Base-by-base conservation (phyloP, 2,797 vertebrate species). In the Melanotaenia maccullochi region DNA sequence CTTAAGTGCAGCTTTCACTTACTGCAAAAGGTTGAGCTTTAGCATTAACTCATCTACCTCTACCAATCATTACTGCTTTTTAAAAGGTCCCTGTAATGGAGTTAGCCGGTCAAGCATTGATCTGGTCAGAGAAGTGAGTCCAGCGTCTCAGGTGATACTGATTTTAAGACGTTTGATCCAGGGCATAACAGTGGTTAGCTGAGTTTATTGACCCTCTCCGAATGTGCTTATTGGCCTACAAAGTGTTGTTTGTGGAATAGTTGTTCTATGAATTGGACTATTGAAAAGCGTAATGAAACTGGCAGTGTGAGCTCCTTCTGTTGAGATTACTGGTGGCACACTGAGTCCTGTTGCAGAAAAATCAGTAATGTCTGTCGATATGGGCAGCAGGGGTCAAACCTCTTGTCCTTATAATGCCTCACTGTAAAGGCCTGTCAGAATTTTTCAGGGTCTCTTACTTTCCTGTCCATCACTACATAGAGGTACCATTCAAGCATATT, bases 321-420 rank as follows among this genome's bases (percentile, higher is more conserved):
- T 74, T 56, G 75, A 83, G 72, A 76, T 60, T 69, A 77, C 71
- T 67, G 18, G 81, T 16, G 33, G 72, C 69, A 28, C 56, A 32
- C 56, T 14, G 44, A 60, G 77, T 71, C 54, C 36, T 66, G 67
- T 28, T 71, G 77, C 25, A 54, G 72, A 28, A 78, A 87, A 88
- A 90, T 90, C 81, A 49, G 76, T 89, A 86, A 68, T 32, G 70
- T 52, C 72, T 79, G 82, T 91, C 81, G 42, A 88, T 85, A 67
- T 3, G 56, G 81, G 80, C 67, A 66, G 82, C 80, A 71, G 82
- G 80, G 87, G 89, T 90, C 88, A 86, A 75, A 68, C 75, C 61
- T 79, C 68, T 70, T 71, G 72, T 89, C 82, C 81, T 87, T 68
- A 76, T 61, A 71, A 78, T 68, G 60, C 62, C 66, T 65, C 56